A percentile compares a stretch with the other conserved stretches of the same genome.
These are phyloP conservation scores for Arctocebus calabarensis DNA, from an alignment of 2,797 vertebrate genomes.

Conservation along the genomic window DNA sequence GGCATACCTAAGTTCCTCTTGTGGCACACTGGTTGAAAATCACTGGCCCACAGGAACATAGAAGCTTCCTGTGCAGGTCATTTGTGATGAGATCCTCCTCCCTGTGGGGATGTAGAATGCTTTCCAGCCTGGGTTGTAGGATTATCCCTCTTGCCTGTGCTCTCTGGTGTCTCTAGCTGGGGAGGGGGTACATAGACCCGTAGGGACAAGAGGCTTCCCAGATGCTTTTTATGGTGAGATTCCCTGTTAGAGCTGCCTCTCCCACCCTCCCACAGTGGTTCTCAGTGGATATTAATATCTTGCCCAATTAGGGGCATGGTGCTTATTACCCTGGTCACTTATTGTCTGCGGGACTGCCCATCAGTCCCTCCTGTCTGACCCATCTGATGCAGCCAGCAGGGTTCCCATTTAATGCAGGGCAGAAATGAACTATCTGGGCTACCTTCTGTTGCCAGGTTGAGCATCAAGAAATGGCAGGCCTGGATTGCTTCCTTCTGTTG, in stretches of 20 bases:
- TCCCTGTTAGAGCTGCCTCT: not conserved
- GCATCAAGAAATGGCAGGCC: not conserved
- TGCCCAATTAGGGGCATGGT: not conserved
- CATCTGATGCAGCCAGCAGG: not conserved
- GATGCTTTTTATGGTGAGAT: not conserved
- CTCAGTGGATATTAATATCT: not conserved
- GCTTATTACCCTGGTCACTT: not conserved
- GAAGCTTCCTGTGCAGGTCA: not conserved
- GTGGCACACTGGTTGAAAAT: too few species aligned
- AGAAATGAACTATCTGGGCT: not conserved
- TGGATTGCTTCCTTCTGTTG: not conserved
- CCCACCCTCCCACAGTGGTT: accelerated
- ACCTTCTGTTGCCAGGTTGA: not conserved
- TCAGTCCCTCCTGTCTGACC: not conserved
- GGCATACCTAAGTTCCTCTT: too few species aligned
- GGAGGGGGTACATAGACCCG: not conserved
- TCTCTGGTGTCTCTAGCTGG: not conserved
- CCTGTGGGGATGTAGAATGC: not conserved
- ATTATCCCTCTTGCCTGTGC: not conserved
- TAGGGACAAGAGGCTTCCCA: not conserved
- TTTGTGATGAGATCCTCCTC: not conserved
- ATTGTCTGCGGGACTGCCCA: not conserved
- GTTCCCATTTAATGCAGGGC: not conserved
- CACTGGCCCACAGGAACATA: not conserved
- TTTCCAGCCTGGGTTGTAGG: not conserved